phyloP scores from a whole-genome alignment of 1,140 invertebrate species.

The Cydia pomonella region DNA sequence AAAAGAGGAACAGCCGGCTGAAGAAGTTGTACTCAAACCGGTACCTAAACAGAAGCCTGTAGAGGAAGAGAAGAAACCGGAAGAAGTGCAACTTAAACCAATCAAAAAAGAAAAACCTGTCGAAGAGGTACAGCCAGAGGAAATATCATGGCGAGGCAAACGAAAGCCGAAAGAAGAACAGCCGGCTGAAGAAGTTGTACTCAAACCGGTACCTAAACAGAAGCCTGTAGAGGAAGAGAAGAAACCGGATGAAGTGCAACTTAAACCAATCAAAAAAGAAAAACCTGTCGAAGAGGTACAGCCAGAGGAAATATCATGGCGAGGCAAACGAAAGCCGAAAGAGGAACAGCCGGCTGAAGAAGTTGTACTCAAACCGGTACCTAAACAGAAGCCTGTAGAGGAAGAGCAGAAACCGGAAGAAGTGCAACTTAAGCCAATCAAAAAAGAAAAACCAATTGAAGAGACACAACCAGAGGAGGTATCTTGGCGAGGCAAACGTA shows the following conservation, averaged over 20 bases:
- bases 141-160: conserved; percentile 62
- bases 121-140: conserved; percentile 34
- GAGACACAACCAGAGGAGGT: too few relatives aligned
- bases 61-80: conserved; percentile 36
- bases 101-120: conserved; percentile 49
- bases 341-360: conserved; percentile 76
- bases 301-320: conserved; percentile 1
- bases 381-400: conserved; percentile 58
- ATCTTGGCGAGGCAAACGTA: too few relatives aligned
- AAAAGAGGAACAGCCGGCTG: conserved; percentile 37
- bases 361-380: conserved; percentile 70
- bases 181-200: conserved; percentile 54
- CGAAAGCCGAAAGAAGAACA: conserved; percentile 44
- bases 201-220: conserved; percentile 70
- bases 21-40: conserved; percentile 39
- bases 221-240: conserved; percentile 44
- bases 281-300: conserved; percentile 35
- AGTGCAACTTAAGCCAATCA: too few relatives aligned
- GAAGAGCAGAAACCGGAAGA: conserved; percentile 52
- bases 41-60: conserved; percentile 30
- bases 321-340: conserved; percentile 49
- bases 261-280: too few relatives aligned
- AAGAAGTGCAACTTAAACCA: conserved; percentile 37
- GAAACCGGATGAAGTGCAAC: conserved; percentile 52
- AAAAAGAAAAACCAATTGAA: too few relatives aligned